phyloP scores from a whole-genome alignment of 2,888 invertebrate genomes.

The Brachypterus glaber region DNA sequence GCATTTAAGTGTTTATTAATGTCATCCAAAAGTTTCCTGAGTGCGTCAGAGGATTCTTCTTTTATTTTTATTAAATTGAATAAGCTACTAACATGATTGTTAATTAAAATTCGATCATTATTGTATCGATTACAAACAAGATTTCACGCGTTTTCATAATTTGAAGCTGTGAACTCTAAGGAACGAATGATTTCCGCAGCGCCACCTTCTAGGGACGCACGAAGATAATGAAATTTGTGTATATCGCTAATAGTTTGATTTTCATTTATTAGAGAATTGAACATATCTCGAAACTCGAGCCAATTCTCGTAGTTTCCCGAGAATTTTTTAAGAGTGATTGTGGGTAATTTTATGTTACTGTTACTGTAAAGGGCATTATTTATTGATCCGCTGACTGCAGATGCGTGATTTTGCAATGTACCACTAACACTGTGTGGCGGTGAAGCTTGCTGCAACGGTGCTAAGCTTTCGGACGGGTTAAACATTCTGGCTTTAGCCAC shows the following conservation, averaged over 20 bases:
- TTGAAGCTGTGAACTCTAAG: constrained; percentile 13
- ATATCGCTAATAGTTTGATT: constrained; percentile 11
- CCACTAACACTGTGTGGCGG: too few relatives aligned
- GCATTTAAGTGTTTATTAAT: constrained; percentile 16
- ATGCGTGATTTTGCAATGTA: too few relatives aligned
- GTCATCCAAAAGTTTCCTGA: constrained; percentile 17
- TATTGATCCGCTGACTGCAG: too few relatives aligned
- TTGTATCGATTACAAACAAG: constrained; percentile 17
- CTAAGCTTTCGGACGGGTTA: too few relatives aligned
- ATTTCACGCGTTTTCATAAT: constrained; percentile 18
- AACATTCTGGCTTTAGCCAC: too few relatives aligned
- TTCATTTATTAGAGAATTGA: constrained; percentile 13
- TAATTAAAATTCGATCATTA: constrained; percentile 15
- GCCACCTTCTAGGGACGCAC: constrained; percentile 12
- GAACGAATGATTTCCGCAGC: constrained; percentile 15
- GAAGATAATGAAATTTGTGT: constrained; percentile 19
- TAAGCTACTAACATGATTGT: constrained; percentile 18
- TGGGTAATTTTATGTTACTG: too few relatives aligned
- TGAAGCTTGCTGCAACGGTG: too few relatives aligned
- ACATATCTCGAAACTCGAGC: too few relatives aligned
- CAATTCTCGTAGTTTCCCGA: too few relatives aligned
- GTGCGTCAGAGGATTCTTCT: constrained; percentile 17
- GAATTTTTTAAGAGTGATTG: too few relatives aligned
- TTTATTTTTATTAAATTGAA: constrained; percentile 14
- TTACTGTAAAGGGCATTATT: too few relatives aligned